Conservation (phyloP, 2,113 vertebrate species). For the Rhipidura dahli region DNA sequence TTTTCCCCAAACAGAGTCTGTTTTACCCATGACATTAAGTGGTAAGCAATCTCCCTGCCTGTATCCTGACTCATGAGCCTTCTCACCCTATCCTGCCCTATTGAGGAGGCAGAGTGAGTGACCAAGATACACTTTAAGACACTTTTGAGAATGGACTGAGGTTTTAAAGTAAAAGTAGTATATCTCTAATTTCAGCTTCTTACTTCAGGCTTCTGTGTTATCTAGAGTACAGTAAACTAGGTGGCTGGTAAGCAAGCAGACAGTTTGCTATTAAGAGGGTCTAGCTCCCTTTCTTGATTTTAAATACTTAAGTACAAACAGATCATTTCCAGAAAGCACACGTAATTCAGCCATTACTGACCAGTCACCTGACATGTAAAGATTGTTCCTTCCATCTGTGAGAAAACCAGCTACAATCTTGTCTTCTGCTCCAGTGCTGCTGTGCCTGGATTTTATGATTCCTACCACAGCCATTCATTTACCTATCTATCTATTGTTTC, state of each 20-base stretch:
- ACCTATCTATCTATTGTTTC: not conserved
- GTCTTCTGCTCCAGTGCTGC: not conserved
- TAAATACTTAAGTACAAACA: not conserved
- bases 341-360: not conserved
- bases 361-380: not conserved
- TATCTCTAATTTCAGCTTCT: not conserved
- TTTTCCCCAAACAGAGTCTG: not conserved
- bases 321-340: not conserved
- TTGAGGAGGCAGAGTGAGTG: not conserved
- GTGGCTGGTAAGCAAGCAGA: not conserved
- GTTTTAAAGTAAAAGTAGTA: not conserved
- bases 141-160: not conserved
- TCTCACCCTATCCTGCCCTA: not conserved
- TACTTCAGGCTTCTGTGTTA: not conserved
- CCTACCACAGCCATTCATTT: not conserved
- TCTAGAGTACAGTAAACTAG: not conserved
- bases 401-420: not conserved
- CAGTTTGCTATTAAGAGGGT: not conserved
- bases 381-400: not conserved
- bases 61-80: not conserved
- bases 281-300: not conserved
- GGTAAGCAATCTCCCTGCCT: not conserved
- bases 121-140: not conserved
- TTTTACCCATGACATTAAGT: not conserved
- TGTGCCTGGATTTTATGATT: not conserved